Evolutionary conservation across 2,888 invertebrate genomes (phyloP).

Genomic region (Meloe dianella): DNA sequence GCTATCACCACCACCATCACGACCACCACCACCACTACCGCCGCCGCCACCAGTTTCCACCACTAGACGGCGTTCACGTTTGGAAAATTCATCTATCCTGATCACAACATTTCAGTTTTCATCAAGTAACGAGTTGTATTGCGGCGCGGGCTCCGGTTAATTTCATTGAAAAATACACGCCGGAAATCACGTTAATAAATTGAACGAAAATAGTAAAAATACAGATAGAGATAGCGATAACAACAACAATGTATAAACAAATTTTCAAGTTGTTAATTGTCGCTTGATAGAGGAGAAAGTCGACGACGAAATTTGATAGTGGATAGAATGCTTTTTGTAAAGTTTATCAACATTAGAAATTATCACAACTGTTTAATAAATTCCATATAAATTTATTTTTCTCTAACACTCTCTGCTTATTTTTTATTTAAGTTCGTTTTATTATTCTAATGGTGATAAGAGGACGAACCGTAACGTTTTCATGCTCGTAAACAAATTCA

Average conservation of each 20-base stretch:
- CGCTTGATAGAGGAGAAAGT: too few relatives aligned
- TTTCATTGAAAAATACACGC: conserved; percentile 19
- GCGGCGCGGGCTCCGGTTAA: conserved; percentile 12
- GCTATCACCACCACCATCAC: conserved; percentile 6
- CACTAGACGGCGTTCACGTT: conserved; percentile 32
- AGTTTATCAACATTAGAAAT: background rate
- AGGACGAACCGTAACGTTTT: background rate
- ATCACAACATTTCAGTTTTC: conserved; percentile 31
- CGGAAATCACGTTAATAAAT: conserved; percentile 22
- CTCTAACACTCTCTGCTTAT: too few relatives aligned
- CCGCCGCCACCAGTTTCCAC: conserved; percentile 16
- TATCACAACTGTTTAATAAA: too few relatives aligned
- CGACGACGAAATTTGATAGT: background rate
- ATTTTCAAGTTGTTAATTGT: too few relatives aligned
- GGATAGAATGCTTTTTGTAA: background rate
- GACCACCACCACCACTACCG: conserved; percentile 12
- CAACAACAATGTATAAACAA: too few relatives aligned
- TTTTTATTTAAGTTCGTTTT: background rate
- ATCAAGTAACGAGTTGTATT: conserved; percentile 22
- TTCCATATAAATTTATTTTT: too few relatives aligned
- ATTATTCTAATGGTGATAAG: background rate
- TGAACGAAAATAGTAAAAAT: background rate
- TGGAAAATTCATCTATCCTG: conserved; percentile 32
- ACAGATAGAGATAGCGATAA: background rate
- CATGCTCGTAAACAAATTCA: background rate